Evolutionary conservation across 2,113 vertebrate genomes (phyloP).

Genomic region (Pterocles gutturalis): DNA sequence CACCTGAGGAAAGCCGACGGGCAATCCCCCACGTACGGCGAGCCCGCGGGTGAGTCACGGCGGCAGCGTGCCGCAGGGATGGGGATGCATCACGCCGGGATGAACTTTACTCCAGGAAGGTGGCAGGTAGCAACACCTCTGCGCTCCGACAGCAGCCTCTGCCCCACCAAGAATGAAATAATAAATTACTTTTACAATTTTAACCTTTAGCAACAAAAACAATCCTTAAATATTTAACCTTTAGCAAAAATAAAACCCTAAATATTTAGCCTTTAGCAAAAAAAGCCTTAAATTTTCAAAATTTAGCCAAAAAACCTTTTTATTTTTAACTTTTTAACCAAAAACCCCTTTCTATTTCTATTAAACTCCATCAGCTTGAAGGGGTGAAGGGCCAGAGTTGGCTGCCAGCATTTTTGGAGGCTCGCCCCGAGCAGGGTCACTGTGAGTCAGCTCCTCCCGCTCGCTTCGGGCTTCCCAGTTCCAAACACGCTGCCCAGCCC

Average conservation of each 20-base stretch:
- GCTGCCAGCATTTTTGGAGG: background rate
- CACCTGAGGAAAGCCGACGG: background rate
- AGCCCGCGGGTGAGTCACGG: background rate
- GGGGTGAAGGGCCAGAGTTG: background rate
- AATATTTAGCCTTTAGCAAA: background rate
- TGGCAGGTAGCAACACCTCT: background rate
- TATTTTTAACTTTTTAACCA: too few species aligned
- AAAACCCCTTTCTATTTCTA: too few species aligned
- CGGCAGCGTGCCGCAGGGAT: background rate
- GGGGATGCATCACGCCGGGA: fast-evolving
- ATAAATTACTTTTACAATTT: too few species aligned
- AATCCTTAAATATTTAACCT: too few species aligned
- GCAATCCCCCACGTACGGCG: fast-evolving
- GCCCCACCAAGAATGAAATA: background rate
- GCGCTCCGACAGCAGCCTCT: background rate
- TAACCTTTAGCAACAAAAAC: background rate
- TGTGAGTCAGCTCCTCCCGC: conserved; percentile 3
- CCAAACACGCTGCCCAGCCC: background rate
- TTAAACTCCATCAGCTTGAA: background rate
- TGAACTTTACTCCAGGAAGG: conserved; percentile 21
- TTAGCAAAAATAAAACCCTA: background rate
- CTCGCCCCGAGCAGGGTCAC: background rate
- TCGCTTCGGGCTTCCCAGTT: background rate
- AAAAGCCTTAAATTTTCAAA: too few species aligned
- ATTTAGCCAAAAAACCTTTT: too few species aligned